phyloP scores from a whole-genome alignment of 2,888 invertebrate species.

The Laothoe populi region DNA sequence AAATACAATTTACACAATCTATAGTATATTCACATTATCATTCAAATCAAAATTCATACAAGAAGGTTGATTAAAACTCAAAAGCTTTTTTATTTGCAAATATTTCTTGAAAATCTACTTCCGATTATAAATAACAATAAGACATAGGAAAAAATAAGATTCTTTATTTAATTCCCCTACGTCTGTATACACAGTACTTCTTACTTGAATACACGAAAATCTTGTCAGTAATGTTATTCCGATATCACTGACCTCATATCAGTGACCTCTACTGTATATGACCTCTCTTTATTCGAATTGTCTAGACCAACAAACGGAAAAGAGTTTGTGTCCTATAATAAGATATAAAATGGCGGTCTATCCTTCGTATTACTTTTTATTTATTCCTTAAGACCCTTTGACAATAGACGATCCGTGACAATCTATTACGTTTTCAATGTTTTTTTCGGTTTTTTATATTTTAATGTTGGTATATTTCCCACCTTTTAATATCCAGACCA shows the following conservation, averaged over 20 bases:
- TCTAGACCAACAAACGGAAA: conserved; percentile 2
- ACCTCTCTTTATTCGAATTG: conserved; percentile 18
- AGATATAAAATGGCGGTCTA: background rate
- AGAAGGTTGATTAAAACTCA: too few relatives aligned
- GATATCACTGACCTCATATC: conserved; percentile 14
- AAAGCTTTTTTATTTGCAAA: too few relatives aligned
- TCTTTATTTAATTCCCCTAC: background rate
- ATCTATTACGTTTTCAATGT: too few relatives aligned
- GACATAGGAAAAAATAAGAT: background rate
- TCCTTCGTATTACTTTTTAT: too few relatives aligned
- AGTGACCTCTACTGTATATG: conserved; percentile 3
- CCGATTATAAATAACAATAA: too few relatives aligned
- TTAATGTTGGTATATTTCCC: too few relatives aligned
- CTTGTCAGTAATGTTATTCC: conserved; percentile 20
- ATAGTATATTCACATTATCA: too few relatives aligned
- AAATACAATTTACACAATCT: too few relatives aligned
- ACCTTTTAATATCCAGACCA: too few relatives aligned
- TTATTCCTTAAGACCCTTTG: background rate
- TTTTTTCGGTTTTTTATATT: too few relatives aligned
- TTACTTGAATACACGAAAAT: conserved; percentile 5
- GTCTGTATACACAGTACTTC: background rate
- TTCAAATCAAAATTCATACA: too few relatives aligned
- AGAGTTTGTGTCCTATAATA: background rate
- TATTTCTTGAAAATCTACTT: too few relatives aligned
- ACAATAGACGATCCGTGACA: background rate